Evolutionary conservation across 2,888 invertebrate species (phyloP).

Genomic region (Adelphocoris suturalis): DNA sequence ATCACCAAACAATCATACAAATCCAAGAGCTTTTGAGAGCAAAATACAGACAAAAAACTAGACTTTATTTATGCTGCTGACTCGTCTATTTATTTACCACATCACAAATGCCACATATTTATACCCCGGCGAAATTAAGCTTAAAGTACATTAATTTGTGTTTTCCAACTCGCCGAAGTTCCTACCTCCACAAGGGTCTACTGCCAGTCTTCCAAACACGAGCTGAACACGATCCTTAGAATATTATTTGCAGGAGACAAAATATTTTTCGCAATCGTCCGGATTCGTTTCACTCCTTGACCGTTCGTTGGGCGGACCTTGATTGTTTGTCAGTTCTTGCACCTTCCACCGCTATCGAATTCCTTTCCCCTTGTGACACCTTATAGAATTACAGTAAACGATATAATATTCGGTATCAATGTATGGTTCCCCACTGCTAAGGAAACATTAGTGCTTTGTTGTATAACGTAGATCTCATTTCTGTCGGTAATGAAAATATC

Average conservation of each 20-base stretch:
- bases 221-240: too few species aligned
- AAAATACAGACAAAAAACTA: too few species aligned
- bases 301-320: not conserved
- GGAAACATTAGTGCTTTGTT: conserved; percentile 16
- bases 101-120: too few species aligned
- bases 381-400: conserved; percentile 39
- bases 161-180: too few species aligned
- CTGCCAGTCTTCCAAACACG: too few species aligned
- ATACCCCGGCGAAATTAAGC: too few species aligned
- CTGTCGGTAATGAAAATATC: not conserved
- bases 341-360: conserved; percentile 42
- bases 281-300: conserved; percentile 23
- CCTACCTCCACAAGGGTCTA: too few species aligned
- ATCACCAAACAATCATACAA: too few species aligned
- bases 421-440: not conserved
- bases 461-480: not conserved
- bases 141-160: too few species aligned
- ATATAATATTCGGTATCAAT: conserved; percentile 12
- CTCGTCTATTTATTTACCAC: too few species aligned
- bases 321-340: not conserved
- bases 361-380: conserved; percentile 16
- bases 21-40: too few species aligned
- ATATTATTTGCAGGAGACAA: not conserved
- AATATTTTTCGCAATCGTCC: not conserved
- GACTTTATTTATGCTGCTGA: too few species aligned